Evolutionary conservation across 2,888 invertebrate genomes (phyloP).

Genomic region (Chymomyza procnemis): DNA sequence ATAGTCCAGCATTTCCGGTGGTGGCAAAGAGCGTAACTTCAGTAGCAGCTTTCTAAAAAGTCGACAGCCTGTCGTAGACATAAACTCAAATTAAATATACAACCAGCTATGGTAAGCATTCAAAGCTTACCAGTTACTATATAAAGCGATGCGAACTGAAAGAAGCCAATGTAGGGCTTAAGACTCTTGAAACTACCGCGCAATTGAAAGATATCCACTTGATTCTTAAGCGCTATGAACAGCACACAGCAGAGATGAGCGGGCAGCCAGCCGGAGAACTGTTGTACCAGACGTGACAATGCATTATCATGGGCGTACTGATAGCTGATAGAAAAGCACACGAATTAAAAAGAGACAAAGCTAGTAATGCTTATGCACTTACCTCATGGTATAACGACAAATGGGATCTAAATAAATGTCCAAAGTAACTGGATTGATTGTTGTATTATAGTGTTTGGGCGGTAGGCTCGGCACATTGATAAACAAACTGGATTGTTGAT

Average conservation of each 20-base stretch:
- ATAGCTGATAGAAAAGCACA: conserved; percentile 57
- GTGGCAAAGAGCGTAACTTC: conserved; percentile 45
- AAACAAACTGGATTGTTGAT: conserved; percentile 77
- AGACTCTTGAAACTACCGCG: conserved; percentile 77
- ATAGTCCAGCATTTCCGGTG: conserved; percentile 52
- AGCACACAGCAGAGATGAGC: conserved; percentile 84
- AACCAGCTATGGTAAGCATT: no score
- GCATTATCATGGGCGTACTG: conserved; percentile 81
- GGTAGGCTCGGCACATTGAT: conserved; percentile 81
- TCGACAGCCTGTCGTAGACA: conserved; percentile 71
- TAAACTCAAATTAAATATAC: no score
- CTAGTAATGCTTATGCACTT: conserved; percentile 41
- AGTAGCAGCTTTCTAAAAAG: conserved; percentile 61
- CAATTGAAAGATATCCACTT: conserved; percentile 78
- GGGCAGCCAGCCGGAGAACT: conserved; percentile 83
- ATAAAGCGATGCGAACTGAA: conserved; percentile 80
- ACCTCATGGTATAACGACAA: conserved; percentile 86
- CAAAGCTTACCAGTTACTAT: conserved; percentile 72
- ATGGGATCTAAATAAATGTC: conserved; percentile 84
- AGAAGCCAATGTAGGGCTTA: conserved; percentile 81
- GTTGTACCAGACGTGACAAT: conserved; percentile 83
- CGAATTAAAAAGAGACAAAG: not conserved
- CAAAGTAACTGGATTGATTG: conserved; percentile 80
- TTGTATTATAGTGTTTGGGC: conserved; percentile 78
- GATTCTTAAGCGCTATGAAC: conserved; percentile 81